These are phyloP conservation scores for Chelidonichthys spinosus DNA, from an alignment of 2,797 vertebrate species.

Conservation along the genomic window DNA sequence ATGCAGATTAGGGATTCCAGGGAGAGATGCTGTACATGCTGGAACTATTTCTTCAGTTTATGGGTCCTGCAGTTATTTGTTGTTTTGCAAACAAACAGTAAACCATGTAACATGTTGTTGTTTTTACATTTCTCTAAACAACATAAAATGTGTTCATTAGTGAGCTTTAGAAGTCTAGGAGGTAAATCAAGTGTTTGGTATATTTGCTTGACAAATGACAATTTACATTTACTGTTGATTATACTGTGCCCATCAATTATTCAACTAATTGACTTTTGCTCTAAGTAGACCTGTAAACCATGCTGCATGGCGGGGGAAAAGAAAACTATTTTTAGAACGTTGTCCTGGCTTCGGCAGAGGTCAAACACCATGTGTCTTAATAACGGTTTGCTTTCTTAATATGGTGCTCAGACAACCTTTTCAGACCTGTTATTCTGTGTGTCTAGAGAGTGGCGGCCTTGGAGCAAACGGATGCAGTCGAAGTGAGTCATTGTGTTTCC, in stretches of 20 bases:
- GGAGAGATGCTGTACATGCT: too few species aligned
- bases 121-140: background rate
- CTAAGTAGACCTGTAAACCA: background rate
- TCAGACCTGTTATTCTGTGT: background rate
- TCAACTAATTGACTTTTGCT: background rate
- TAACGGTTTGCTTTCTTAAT: conserved; percentile 15
- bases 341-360: background rate
- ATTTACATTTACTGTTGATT: background rate
- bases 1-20: too few species aligned
- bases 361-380: background rate
- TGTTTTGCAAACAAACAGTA: too few species aligned
- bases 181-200: background rate
- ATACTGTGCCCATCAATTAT: too few species aligned
- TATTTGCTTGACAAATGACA: background rate
- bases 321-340: too few species aligned
- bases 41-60: too few species aligned
- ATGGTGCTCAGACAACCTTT: conserved; percentile 3
- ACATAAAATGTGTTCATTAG: background rate
- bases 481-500: conserved; percentile 36
- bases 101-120: too few species aligned
- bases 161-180: background rate
- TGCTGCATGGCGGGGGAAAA: background rate
- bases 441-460: conserved; percentile 7
- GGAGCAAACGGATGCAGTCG: conserved; percentile 1
- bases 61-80: too few species aligned